Conservation (phyloP, 2,888 invertebrate genomes). For the Carabus problematicus region DNA sequence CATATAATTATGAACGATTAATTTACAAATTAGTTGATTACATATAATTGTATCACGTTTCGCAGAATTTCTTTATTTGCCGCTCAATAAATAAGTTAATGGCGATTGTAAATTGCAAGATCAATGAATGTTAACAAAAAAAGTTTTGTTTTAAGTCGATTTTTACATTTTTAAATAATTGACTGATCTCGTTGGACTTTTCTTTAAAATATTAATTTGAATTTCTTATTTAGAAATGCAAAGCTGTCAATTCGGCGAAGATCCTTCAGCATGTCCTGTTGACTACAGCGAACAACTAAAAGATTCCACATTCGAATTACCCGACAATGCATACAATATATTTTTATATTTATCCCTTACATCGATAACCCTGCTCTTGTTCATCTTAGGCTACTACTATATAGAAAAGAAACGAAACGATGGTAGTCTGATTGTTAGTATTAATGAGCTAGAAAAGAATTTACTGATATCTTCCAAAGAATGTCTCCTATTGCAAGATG, state of each 20-base stretch:
- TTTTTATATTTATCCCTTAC: conserved; percentile 70
- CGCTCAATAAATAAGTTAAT: no score
- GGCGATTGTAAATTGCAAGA: no score
- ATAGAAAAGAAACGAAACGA: conserved; percentile 79
- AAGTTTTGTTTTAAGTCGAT: no score
- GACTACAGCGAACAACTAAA: conserved; percentile 15
- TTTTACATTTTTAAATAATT: no score
- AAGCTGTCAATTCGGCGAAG: conserved; percentile 28
- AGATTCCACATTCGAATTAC: conserved; percentile 23
- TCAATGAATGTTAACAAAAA: no score
- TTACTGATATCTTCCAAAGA: conserved; percentile 68
- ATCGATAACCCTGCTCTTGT: conserved; percentile 75
- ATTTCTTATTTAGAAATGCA: conserved; percentile 25
- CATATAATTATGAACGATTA: no score
- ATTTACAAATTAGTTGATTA: no score
- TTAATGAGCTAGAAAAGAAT: conserved; percentile 70
- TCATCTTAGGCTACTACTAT: conserved; percentile 78
- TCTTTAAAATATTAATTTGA: no score
- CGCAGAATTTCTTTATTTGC: no score
- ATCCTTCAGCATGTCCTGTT: conserved; percentile 16
- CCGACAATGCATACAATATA: conserved; percentile 59
- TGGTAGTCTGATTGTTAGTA: conserved; percentile 71
- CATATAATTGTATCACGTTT: no score
- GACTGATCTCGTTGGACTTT: no score
- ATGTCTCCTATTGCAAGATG: conserved; percentile 71